Percentiles rank a stretch among this genome's conserved stretches.
phyloP scores from a whole-genome alignment of 2,797 vertebrate genomes.

The Leucoraja ocellata region DNA sequence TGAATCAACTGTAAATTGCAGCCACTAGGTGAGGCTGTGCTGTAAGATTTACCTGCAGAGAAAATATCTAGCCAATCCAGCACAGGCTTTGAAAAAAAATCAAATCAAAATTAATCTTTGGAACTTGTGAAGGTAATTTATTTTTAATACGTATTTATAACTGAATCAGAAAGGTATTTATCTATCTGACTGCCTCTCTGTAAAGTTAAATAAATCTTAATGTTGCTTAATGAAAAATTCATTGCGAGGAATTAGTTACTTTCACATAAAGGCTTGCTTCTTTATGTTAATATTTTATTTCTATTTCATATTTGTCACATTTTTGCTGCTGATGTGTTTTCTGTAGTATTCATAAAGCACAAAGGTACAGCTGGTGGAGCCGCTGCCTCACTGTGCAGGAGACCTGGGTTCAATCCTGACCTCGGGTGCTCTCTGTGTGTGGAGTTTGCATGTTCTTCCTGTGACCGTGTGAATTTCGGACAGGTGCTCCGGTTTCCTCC shows the following conservation, averaged over 20 bases:
- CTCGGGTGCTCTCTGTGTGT: too few species aligned
- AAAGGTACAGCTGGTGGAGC: not conserved
- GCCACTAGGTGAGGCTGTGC: conserved; percentile 20
- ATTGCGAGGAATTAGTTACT: not conserved
- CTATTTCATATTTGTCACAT: not conserved
- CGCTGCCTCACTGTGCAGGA: too few species aligned
- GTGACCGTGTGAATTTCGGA: too few species aligned
- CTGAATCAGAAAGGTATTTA: conserved; percentile 10
- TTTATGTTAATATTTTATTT: not conserved
- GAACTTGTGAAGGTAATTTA: not conserved
- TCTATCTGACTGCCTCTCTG: not conserved
- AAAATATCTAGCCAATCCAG: not conserved
- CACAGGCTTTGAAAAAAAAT: not conserved
- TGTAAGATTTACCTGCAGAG: not conserved
- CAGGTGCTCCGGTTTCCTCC: too few species aligned
- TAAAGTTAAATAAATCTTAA: conserved; percentile 22
- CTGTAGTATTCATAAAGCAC: not conserved
- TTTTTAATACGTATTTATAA: conserved; percentile 33
- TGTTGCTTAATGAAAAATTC: not conserved
- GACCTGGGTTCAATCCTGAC: too few species aligned
- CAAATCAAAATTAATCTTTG: conserved; percentile 33
- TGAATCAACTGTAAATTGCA: not conserved
- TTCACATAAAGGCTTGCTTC: not conserved
- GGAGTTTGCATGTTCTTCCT: too few species aligned
- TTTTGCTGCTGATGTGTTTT: not conserved